A percentile compares a stretch with the other conserved stretches of the same genome.
Evolutionary conservation across 2,113 vertebrate species (phyloP).

Genomic region (Stercorarius parasiticus): DNA sequence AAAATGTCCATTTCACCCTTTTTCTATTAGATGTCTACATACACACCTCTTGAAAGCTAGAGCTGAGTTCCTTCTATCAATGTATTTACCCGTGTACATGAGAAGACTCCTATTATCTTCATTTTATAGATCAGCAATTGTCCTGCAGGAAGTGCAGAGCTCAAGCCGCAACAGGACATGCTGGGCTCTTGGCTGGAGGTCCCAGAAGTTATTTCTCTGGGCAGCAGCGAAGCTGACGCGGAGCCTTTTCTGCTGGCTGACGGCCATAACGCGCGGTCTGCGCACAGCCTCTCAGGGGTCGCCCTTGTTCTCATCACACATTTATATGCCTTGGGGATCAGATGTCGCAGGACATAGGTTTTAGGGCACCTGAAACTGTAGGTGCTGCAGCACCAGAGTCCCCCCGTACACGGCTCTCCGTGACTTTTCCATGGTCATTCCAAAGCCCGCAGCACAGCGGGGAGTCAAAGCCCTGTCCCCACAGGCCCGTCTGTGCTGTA

Average conservation of each 20-base stretch:
- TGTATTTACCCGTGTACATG: not conserved
- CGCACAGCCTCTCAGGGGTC: not conserved
- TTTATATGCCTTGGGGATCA: not conserved
- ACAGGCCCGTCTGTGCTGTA: not conserved
- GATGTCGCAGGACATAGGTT: not conserved
- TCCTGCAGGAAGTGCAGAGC: not conserved
- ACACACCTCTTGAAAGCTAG: not conserved
- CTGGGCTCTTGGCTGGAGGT: not conserved
- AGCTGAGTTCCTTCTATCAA: not conserved
- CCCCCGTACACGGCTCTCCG: fast-evolving
- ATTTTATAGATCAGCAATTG: not conserved
- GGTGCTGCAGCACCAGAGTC: not conserved
- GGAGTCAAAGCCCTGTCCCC: not conserved
- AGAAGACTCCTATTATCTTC: not conserved
- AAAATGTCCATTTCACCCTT: not conserved
- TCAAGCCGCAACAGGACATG: not conserved
- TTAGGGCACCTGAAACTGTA: not conserved
- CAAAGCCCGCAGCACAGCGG: not conserved
- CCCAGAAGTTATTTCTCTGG: not conserved
- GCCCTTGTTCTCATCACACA: not conserved
- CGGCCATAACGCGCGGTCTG: not conserved
- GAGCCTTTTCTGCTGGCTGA: not conserved
- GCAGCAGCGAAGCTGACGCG: fast-evolving
- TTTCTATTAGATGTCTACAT: not conserved
- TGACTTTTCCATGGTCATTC: not conserved